phyloP scores from a whole-genome alignment of 1,140 invertebrate species.

The Bombus superbus region DNA sequence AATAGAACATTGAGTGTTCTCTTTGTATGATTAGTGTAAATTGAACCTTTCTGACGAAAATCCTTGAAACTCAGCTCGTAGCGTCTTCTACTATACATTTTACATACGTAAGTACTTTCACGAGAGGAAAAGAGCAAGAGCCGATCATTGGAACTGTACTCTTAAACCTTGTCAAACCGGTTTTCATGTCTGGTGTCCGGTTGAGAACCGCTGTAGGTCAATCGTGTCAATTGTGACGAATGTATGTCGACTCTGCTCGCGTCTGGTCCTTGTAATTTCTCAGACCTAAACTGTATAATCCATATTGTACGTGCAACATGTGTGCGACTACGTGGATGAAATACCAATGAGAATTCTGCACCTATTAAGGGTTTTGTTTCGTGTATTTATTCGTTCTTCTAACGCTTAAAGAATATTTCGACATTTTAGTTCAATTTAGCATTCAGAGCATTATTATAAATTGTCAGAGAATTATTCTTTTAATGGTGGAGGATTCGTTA shows the following conservation, averaged over 20 bases:
- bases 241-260: constrained; percentile 64
- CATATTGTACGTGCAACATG: neutral
- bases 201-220: constrained; percentile 76
- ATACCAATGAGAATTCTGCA: neutral
- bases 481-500: too few species aligned
- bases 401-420: neutral
- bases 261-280: constrained; percentile 33
- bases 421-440: too few species aligned
- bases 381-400: neutral
- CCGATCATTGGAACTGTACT: constrained; percentile 20
- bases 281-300: neutral
- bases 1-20: neutral
- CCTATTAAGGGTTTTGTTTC: neutral
- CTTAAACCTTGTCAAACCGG: constrained; percentile 41
- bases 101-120: neutral
- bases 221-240: constrained; percentile 78
- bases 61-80: neutral
- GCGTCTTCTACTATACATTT: neutral
- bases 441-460: neutral
- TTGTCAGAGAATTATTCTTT: neutral
- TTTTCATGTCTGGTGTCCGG: constrained; percentile 20
- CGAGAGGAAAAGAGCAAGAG: neutral
- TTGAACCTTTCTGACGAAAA: neutral
- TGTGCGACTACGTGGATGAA: neutral
- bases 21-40: neutral